phyloP scores from a whole-genome alignment of 2,797 vertebrate species.

The Garrulus glandarius region DNA sequence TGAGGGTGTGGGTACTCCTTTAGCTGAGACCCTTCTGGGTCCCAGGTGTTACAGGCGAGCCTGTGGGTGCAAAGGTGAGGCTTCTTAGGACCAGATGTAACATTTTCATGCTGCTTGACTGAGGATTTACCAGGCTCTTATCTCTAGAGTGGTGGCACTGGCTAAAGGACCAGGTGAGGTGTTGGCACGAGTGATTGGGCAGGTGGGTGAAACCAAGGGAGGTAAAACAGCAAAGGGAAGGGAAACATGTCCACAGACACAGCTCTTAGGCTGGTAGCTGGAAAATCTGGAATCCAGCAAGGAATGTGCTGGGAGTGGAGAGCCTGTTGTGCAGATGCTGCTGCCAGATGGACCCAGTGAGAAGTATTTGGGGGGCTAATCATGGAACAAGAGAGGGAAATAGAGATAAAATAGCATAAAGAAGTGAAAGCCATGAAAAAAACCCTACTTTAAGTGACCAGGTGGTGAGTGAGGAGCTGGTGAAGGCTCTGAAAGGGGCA shows the following conservation, averaged over 20 bases:
- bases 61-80: background rate
- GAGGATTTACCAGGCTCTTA: background rate
- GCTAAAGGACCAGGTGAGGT: accelerated
- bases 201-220: accelerated
- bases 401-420: background rate
- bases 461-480: background rate
- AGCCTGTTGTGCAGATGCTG: background rate
- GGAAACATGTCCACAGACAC: accelerated
- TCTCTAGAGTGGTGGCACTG: background rate
- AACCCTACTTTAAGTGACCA: accelerated
- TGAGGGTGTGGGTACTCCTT: no score
- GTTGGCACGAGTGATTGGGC: background rate
- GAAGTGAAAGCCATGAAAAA: background rate
- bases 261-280: background rate
- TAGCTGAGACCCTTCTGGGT: background rate
- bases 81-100: accelerated
- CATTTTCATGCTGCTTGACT: accelerated
- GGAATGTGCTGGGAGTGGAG: background rate
- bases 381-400: background rate
- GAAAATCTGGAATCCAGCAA: background rate
- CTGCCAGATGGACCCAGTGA: background rate
- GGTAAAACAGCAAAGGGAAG: background rate
- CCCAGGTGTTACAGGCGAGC: background rate
- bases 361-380: background rate
- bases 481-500: background rate